Conservation (phyloP, 1,140 invertebrate genomes). For the Drosophila willistoni region DNA sequence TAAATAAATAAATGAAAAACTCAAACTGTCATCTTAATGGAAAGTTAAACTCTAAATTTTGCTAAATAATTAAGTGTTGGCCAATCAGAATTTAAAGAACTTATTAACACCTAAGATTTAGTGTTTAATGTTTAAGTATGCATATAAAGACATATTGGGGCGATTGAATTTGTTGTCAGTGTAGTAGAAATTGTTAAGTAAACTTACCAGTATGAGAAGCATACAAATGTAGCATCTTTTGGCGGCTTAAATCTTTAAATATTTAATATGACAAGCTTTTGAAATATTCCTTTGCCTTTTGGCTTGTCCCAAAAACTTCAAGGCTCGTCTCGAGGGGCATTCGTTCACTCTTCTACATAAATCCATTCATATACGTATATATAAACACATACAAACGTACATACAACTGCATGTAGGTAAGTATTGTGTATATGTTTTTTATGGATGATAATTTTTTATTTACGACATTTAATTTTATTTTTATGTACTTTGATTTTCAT, state of each 20-base stretch:
- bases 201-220: background rate
- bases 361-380: slow-evolving; percentile 15
- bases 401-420: slow-evolving; percentile 6
- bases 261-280: slow-evolving; percentile 64
- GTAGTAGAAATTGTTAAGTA: background rate
- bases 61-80: no score
- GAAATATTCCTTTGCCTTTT: slow-evolving; percentile 37
- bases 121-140: no score
- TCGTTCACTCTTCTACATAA: slow-evolving; percentile 5
- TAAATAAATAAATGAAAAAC: no score
- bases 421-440: slow-evolving; percentile 37
- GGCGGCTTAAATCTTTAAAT: slow-evolving; percentile 47
- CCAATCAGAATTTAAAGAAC: no score
- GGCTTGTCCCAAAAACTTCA: slow-evolving; percentile 19
- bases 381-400: slow-evolving; percentile 18
- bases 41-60: no score
- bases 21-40: no score
- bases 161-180: background rate
- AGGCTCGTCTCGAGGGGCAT: slow-evolving; percentile 37
- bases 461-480: slow-evolving; percentile 79
- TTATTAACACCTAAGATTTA: no score
- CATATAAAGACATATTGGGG: no score
- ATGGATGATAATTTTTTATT: slow-evolving; percentile 58
- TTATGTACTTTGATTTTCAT: slow-evolving; percentile 75
- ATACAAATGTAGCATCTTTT: background rate